These are phyloP conservation scores for Drosophila prostipennis DNA, from an alignment of 2,888 invertebrate species.

Conservation along the genomic window DNA sequence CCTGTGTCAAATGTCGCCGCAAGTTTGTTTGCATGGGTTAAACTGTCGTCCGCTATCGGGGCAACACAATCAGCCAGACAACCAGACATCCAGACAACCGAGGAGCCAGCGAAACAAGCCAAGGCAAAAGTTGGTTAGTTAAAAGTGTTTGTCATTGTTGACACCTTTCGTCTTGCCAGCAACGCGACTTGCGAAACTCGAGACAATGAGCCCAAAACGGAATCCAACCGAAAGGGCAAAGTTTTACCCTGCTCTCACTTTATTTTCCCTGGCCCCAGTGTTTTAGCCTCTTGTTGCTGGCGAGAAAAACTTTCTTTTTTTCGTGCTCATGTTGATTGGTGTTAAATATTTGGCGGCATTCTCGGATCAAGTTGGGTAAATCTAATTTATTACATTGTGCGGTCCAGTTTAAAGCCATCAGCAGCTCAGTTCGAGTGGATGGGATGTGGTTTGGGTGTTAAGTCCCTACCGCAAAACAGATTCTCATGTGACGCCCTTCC, in stretches of 20 bases:
- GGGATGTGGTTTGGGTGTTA: conserved; percentile 54
- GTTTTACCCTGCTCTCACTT: conserved; percentile 57
- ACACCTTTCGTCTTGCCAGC: conserved; percentile 73
- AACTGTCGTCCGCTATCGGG: conserved; percentile 55
- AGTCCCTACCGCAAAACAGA: conserved; percentile 51
- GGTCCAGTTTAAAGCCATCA: conserved; percentile 66
- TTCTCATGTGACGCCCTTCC: conserved; percentile 48
- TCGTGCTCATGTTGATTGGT: conserved; percentile 64
- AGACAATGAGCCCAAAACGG: conserved; percentile 52
- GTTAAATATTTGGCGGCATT: conserved; percentile 72
- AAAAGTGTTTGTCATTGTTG: conserved; percentile 80
- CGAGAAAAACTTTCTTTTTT: conserved; percentile 13
- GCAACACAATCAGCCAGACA: conserved; percentile 57
- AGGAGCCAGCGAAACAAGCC: conserved; percentile 45
- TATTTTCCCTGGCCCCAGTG: conserved; percentile 17
- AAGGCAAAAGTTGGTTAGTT: conserved; percentile 70
- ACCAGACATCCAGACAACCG: conserved; percentile 22
- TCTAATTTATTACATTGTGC: conserved; percentile 73
- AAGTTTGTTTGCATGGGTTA: conserved; percentile 43
- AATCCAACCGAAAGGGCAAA: conserved; percentile 61
- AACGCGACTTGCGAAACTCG: conserved; percentile 50
- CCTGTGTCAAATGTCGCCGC: conserved; percentile 55
- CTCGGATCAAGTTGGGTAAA: conserved; percentile 65
- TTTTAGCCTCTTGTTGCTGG: conserved; percentile 19
- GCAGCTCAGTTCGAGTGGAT: conserved; percentile 23